Evolutionary conservation across 2,113 vertebrate species (phyloP).

Genomic region (Ranitomeya imitator): DNA sequence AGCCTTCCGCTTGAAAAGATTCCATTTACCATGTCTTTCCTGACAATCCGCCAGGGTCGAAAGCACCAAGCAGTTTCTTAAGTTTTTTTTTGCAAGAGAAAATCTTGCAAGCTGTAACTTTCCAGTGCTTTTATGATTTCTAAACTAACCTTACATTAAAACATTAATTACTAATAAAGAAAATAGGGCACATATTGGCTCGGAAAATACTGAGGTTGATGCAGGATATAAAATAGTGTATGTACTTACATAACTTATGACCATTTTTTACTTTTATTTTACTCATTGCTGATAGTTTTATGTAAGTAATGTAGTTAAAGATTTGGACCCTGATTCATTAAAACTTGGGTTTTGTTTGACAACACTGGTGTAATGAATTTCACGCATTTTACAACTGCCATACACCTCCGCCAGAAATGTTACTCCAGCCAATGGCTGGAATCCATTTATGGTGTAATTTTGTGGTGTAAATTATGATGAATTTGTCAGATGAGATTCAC

Average conservation of each 20-base stretch:
- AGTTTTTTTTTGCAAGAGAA: neutral
- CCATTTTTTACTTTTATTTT: neutral
- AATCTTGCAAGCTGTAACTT: conserved; percentile 29
- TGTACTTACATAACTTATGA: neutral
- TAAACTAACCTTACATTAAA: neutral
- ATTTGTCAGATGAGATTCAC: too few relatives aligned
- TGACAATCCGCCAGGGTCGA: conserved; percentile 38
- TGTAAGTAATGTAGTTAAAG: too few relatives aligned
- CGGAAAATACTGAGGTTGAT: neutral
- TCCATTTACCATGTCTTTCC: conserved; percentile 54
- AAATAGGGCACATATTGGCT: neutral
- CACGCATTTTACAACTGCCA: too few relatives aligned
- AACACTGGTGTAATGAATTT: too few relatives aligned
- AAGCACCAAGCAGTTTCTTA: conserved; percentile 19
- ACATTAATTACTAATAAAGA: neutral
- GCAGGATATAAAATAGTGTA: neutral
- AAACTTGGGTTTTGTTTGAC: too few relatives aligned
- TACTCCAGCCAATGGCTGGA: too few relatives aligned
- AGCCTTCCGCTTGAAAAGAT: conserved; percentile 53
- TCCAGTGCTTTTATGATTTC: conserved; percentile 12
- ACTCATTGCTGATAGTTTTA: too few relatives aligned
- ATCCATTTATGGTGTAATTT: too few relatives aligned
- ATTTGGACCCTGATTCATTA: too few relatives aligned
- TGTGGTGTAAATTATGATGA: too few relatives aligned
- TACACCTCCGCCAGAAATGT: too few relatives aligned